Evolutionary conservation across 2,797 vertebrate genomes (phyloP).

Genomic region (Podargus strigoides): DNA sequence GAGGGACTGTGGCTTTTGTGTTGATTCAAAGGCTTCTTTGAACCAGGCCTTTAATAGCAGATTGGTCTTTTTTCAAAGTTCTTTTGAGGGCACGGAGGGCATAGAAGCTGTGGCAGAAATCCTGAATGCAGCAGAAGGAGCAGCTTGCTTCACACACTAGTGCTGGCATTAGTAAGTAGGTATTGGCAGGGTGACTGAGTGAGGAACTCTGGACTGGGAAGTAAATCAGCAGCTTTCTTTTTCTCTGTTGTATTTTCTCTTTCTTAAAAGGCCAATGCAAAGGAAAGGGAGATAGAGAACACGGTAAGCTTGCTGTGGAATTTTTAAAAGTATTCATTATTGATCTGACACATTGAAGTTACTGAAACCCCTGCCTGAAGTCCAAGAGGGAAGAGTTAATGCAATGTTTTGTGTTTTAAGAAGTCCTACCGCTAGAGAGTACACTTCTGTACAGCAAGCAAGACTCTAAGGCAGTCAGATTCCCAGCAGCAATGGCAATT

Average conservation of each 20-base stretch:
- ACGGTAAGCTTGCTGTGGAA: not conserved
- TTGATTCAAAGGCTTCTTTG: slow-evolving; percentile 1
- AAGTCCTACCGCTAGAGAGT: not conserved
- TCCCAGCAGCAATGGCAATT: not conserved
- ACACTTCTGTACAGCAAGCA: not conserved
- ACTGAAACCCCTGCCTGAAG: not conserved
- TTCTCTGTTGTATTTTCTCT: not conserved
- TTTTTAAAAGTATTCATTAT: not conserved
- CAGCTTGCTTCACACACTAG: slow-evolving; percentile 42
- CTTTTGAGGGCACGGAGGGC: slow-evolving; percentile 5
- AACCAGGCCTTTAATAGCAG: slow-evolving; percentile 27
- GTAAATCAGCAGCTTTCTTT: slow-evolving; percentile 8
- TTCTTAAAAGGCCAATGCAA: not conserved
- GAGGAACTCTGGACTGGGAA: slow-evolving; percentile 10
- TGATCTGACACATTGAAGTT: not conserved
- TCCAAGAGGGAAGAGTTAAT: not conserved
- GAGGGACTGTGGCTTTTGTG: not conserved
- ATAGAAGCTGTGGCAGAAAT: slow-evolving; percentile 38
- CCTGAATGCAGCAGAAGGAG: slow-evolving; percentile 42
- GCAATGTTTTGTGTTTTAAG: not conserved
- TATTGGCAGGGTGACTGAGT: slow-evolving; percentile 22
- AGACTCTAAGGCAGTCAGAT: not conserved
- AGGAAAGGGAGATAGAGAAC: not conserved
- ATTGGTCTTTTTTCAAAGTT: slow-evolving; percentile 38
- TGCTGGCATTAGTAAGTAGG: slow-evolving; percentile 9